Evolutionary conservation across 1,140 invertebrate species (phyloP), one percentile per base, ranked within the genome.

Genomic region (Eubasilissa regina): DNA sequence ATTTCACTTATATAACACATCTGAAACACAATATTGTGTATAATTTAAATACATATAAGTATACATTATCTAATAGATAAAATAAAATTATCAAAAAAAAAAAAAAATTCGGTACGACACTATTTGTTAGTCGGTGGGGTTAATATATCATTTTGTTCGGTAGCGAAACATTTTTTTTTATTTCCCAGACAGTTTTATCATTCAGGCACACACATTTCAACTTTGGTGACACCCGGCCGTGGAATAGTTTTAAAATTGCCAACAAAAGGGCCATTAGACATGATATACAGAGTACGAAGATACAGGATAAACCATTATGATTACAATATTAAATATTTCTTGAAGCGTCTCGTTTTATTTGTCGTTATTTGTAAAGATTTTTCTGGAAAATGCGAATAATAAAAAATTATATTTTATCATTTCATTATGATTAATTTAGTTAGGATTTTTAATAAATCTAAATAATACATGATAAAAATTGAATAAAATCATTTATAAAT

Each of bases 401-500:
- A 58, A 58, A 58, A 15, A 58, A 58, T 58, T 21, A 15, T 58
- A 19, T 58, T 15, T 19, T 58, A n/a, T n/a, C n/a, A n/a, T n/a
- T n/a, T n/a, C n/a, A n/a, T n/a, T n/a, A n/a, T 35, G 25, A 35
- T 35, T 1, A 35, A 35, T 35, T 35, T 35, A n/a, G 25, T 35
- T 35, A 35, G 25, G 6, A 35, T 35, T 6, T 35, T 35, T 3
- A 35, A 35, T 35, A 35, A 35, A 35, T 35, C 25, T 3, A 35
- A 35, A 35, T 35, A 35, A 35, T 3, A 35, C 6, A 35, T 35
- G 25, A 35, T 6, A 35, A 35, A 35, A 35, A 35, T 35, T 35
- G 1, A 35, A 35, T 1, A 35, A 1, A 35, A 35, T 35, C 6
- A 35, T 3, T 3, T 35, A 35, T 35, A 35, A 3, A 3, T 35